These are phyloP conservation scores for Numida meleagris DNA, from an alignment of 2,113 vertebrate species.

Conservation along the genomic window DNA sequence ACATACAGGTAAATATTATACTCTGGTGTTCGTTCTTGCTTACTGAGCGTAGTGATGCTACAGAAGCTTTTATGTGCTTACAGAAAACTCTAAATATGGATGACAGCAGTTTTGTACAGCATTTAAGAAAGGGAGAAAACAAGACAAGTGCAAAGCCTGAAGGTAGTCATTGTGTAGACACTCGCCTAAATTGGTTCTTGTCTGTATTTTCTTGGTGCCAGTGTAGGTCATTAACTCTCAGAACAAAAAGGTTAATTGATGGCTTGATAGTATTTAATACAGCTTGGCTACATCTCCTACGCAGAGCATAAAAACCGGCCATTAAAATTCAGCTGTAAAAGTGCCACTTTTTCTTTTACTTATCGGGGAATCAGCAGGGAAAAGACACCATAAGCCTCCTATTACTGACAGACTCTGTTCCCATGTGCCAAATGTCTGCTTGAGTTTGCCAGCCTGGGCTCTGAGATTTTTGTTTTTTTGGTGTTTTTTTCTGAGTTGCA, in stretches of 20 bases:
- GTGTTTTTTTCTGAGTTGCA: not conserved
- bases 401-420: not conserved
- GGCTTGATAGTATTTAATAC: not conserved
- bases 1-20: not conserved
- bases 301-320: not conserved
- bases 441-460: not conserved
- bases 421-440: not conserved
- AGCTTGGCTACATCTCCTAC: not conserved
- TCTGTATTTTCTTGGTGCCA: not conserved
- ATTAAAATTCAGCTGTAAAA: conserved; percentile 31
- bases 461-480: not conserved
- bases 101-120: not conserved
- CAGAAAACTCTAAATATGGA: not conserved
- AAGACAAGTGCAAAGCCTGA: not conserved
- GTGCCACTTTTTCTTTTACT: conserved; percentile 2
- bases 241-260: not conserved
- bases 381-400: not conserved
- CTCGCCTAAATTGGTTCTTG: not conserved
- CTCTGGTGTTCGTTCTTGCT: not conserved
- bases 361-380: not conserved
- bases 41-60: not conserved
- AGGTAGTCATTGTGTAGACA: not conserved
- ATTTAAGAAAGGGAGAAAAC: not conserved
- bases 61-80: not conserved
- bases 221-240: not conserved